A percentile compares a stretch with the other conserved stretches of the same genome.
Conservation (phyloP, 2,113 vertebrate species). For the Chloroceryle aenea region DNA sequence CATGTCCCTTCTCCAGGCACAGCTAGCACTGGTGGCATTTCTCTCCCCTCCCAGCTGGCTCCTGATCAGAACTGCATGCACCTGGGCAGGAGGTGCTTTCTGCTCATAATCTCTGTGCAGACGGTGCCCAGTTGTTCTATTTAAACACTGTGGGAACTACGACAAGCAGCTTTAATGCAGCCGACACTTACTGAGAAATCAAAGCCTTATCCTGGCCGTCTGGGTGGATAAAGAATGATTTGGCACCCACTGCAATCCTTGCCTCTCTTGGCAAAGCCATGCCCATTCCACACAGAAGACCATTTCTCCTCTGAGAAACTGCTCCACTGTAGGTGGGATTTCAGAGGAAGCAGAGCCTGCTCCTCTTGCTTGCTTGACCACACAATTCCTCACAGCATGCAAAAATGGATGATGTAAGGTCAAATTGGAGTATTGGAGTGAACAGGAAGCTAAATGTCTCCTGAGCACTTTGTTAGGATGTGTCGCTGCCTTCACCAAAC, state of each 20-base stretch:
- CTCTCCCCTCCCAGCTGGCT: background rate
- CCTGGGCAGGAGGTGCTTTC: background rate
- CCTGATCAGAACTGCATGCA: fast-evolving
- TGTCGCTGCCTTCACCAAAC: background rate
- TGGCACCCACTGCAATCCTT: background rate
- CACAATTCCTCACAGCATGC: background rate
- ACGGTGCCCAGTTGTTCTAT: background rate
- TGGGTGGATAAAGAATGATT: background rate
- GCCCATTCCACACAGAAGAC: background rate
- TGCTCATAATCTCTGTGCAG: background rate
- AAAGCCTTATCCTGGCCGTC: background rate
- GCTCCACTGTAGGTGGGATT: background rate
- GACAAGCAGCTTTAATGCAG: background rate
- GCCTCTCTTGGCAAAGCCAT: background rate
- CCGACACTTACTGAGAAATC: fast-evolving
- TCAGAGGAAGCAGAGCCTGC: background rate
- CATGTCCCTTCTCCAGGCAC: background rate
- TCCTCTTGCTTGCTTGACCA: background rate
- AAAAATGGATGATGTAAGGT: background rate
- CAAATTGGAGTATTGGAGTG: background rate
- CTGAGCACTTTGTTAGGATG: background rate
- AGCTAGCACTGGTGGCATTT: background rate
- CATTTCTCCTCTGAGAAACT: background rate
- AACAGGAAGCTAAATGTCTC: background rate
- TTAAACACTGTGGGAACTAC: background rate